These are phyloP conservation scores for Cotesia glomerata DNA, from an alignment of 1,140 invertebrate species.

Conservation along the genomic window DNA sequence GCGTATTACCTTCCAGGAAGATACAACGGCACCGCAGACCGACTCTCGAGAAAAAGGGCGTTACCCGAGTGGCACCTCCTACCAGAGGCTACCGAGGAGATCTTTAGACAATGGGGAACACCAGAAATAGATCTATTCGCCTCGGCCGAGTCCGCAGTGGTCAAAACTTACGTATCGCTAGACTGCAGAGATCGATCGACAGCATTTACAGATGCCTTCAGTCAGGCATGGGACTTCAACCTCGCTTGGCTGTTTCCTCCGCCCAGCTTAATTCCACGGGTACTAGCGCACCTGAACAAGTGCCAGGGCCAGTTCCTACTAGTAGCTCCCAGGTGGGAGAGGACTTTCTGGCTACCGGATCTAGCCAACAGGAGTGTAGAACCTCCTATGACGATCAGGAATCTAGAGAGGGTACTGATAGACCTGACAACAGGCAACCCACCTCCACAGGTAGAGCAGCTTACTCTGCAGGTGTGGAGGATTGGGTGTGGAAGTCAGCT, in stretches of 20 bases:
- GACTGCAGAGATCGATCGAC: slow-evolving; percentile 40
- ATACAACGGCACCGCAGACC: slow-evolving; percentile 47
- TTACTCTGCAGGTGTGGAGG: too few species aligned
- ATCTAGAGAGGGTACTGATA: background rate
- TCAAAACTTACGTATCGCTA: slow-evolving; percentile 40
- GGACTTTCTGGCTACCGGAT: slow-evolving; percentile 19
- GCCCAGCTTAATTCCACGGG: slow-evolving; percentile 47
- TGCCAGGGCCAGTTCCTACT: slow-evolving; percentile 23
- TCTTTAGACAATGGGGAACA: slow-evolving; percentile 45
- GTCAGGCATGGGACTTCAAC: slow-evolving; percentile 41
- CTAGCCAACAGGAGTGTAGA: background rate
- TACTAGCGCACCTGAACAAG: slow-evolving; percentile 46
- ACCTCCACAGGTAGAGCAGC: too few species aligned
- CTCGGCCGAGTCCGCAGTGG: slow-evolving; percentile 42
- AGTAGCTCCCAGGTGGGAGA: slow-evolving; percentile 11
- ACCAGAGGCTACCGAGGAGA: slow-evolving; percentile 30
- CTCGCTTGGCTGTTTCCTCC: slow-evolving; percentile 55
- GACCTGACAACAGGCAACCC: slow-evolving; percentile 21
- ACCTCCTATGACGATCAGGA: background rate
- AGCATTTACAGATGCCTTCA: slow-evolving; percentile 46
- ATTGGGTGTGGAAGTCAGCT: too few species aligned
- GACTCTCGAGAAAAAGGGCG: slow-evolving; percentile 38
- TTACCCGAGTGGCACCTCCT: slow-evolving; percentile 52
- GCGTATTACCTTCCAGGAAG: slow-evolving; percentile 38
- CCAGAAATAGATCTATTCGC: slow-evolving; percentile 52